Evolutionary conservation across 2,797 vertebrate genomes (phyloP), one percentile per base, ranked within the genome.

Genomic region (Calcarius lapponicus): DNA sequence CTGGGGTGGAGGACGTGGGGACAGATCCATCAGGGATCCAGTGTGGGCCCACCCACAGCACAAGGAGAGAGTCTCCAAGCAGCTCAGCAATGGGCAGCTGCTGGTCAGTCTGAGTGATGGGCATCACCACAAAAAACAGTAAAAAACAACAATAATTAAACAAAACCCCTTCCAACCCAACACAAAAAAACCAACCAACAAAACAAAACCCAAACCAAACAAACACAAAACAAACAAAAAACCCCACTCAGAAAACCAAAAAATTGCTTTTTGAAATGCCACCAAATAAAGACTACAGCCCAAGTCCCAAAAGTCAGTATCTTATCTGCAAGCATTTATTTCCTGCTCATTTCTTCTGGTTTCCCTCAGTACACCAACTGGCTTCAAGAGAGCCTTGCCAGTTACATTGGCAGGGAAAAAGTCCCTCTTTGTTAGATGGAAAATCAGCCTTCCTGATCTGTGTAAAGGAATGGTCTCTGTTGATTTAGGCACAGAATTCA

Each of bases 41-140:
- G 0, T 2, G 1, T 2, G 25, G 28, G n/a, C 10, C 60, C 11
- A 15, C 6, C 17, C 18, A 10, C 10, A 60, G 19, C 14, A 13
- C 7, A 17, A 0, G 6, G 67, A 4, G 4, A 36, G 51, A 31
- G 11, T 13, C 28, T 40, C 21, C 58, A 32, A 31, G 10, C 4
- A 70, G 28, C 11, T 62, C 61, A 78, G 42, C 13, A 62, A 7
- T 3, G 21, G 22, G 26, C 19, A 60, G 20, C 12, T 43, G 34
- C 20, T 3, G 1, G 2, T 47, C 26, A 12, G 9, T 26, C 43
- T 57, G 22, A 13, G 17, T 28, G 16, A 6, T 43, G 47, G 17
- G 2, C 7, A 64, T 17, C 58, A 26, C 14, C 22, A 25, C 29
- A 42, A 11, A 42, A 14, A 2, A 26, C 20, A 64, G 25, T 26